A percentile compares a stretch with the other conserved stretches of the same genome.
Conservation (phyloP, 35 echinoderm and acorn worm species). For the Patiria miniata region DNA sequence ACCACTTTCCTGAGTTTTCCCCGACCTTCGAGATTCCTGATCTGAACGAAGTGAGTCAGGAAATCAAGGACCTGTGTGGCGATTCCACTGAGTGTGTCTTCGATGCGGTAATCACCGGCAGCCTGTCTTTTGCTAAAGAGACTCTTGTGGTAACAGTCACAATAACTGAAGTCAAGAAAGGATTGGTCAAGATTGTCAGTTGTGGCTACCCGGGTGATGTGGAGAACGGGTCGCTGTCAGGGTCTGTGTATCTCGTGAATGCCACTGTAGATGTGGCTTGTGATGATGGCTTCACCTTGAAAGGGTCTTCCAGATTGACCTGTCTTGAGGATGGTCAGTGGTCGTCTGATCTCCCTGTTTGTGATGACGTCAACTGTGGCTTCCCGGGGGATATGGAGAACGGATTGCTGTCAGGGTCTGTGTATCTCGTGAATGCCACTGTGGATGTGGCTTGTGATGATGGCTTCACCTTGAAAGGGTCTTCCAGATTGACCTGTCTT, state of each 20-base stretch:
- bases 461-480: conserved; percentile 21
- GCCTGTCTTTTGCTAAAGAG: conserved; percentile 56
- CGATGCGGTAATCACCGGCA: conserved; percentile 53
- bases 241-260: conserved; percentile 45
- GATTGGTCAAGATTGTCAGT: conserved; percentile 58
- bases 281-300: conserved; percentile 17
- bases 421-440: conserved; percentile 50
- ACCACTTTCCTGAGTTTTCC: conserved; percentile 39
- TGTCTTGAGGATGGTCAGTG: conserved; percentile 2
- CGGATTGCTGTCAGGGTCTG: conserved; percentile 41
- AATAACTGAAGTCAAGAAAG: conserved; percentile 31
- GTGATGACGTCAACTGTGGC: conserved; percentile 45
- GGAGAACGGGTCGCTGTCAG: conserved; percentile 44
- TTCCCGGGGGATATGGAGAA: conserved; percentile 59
- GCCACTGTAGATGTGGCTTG: conserved; percentile 37
- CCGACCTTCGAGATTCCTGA: conserved; percentile 57
- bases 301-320: conserved; percentile 35
- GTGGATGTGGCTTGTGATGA: conserved; percentile 37
- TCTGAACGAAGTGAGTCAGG: conserved; percentile 40
- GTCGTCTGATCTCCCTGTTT: neutral
- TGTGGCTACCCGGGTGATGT: conserved; percentile 64
- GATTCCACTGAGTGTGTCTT: conserved; percentile 49
- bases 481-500: neutral
- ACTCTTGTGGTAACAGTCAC: conserved; percentile 13
- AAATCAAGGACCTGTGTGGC: conserved; percentile 57